These are phyloP conservation scores for Erpornis zantholeuca DNA, from an alignment of 2,113 vertebrate species.

Conservation along the genomic window DNA sequence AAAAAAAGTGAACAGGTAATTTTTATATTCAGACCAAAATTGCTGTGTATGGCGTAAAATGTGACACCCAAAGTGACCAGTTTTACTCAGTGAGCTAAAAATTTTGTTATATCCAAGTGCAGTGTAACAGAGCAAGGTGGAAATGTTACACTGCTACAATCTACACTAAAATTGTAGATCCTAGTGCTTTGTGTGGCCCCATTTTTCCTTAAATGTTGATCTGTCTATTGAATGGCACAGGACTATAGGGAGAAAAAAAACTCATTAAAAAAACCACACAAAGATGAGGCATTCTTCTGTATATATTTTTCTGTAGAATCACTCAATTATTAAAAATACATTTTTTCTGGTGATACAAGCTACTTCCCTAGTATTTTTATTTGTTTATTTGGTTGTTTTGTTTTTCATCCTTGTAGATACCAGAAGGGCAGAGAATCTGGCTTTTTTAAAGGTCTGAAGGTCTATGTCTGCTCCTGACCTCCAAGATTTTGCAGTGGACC, in stretches of 20 bases:
- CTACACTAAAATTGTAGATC: not conserved
- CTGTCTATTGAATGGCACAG: not conserved
- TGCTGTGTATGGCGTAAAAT: not conserved
- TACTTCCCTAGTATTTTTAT: not conserved
- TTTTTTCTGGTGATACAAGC: not conserved
- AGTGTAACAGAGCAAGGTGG: not conserved
- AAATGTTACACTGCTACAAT: too few species aligned
- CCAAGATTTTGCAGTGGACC: not conserved
- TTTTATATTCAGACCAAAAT: not conserved
- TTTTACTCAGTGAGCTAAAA: not conserved
- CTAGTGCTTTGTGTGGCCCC: not conserved
- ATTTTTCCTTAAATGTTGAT: not conserved
- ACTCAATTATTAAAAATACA: not conserved
- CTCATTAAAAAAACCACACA: accelerated
- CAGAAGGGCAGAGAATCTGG: not conserved
- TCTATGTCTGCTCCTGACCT: not conserved
- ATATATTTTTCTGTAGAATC: not conserved
- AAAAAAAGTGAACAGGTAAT: not conserved
- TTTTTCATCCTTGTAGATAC: not conserved
- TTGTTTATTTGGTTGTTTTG: not conserved
- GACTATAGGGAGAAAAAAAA: not conserved
- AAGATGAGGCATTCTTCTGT: not conserved
- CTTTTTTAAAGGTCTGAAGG: not conserved
- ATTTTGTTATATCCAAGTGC: not conserved
- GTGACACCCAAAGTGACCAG: not conserved